phyloP scores from a whole-genome alignment of 2,113 vertebrate genomes.

The Leptocoma aspasia region DNA sequence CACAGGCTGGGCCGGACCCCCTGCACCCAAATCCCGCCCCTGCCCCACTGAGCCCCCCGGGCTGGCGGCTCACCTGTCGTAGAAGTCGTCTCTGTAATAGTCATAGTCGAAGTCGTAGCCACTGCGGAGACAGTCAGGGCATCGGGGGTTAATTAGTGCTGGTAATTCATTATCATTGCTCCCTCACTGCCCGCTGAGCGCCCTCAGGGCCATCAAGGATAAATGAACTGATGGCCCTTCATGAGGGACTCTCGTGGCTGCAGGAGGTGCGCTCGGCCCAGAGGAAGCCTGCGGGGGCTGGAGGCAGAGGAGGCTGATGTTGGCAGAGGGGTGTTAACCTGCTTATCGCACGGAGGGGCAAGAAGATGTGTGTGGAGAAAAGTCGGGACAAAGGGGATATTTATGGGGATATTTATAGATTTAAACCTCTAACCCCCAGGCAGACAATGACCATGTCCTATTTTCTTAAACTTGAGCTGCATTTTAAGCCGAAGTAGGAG shows the following conservation, averaged over 20 bases:
- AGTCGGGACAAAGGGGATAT: not conserved
- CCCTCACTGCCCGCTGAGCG: not conserved
- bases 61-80: constrained; percentile 80
- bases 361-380: not conserved
- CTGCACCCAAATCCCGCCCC: fast-evolving
- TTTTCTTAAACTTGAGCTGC: not conserved
- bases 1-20: not conserved
- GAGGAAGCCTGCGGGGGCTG: not conserved
- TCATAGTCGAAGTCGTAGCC: constrained; percentile 90
- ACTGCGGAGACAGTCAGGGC: constrained; percentile 71
- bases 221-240: fast-evolving
- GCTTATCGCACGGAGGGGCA: not conserved
- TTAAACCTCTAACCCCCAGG: not conserved
- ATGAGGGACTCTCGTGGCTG: fast-evolving
- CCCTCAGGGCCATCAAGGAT: not conserved
- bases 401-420: not conserved
- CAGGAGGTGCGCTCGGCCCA: not conserved
- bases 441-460: fast-evolving
- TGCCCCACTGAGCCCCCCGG: not conserved
- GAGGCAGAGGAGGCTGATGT: not conserved
- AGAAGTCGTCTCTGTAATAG: constrained; percentile 89
- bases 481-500: not conserved
- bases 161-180: not conserved
- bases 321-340: not conserved
- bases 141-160: not conserved